A percentile compares a stretch with the other conserved stretches of the same genome.
phyloP scores from a whole-genome alignment of 2,113 vertebrate species.

The Danionella cerebrum region DNA sequence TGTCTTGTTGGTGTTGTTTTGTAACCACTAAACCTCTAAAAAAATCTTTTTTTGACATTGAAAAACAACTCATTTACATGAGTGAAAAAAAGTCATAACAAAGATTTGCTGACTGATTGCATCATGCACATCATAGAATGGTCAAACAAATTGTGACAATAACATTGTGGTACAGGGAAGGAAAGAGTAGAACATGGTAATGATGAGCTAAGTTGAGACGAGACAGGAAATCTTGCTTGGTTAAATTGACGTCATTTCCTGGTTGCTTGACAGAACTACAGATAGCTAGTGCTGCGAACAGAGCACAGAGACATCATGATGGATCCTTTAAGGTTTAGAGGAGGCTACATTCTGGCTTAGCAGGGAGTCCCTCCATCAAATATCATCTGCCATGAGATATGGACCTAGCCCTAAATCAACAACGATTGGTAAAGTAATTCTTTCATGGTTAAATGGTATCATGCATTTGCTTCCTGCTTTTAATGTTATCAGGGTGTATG shows the following conservation, averaged over 20 bases:
- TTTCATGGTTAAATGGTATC: no score
- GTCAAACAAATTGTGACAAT: background rate
- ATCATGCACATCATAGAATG: background rate
- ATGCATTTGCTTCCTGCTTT: background rate
- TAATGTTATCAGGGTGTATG: background rate
- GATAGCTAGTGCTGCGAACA: constrained; percentile 20
- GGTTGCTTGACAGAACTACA: constrained; percentile 47
- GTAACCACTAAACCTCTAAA: no score
- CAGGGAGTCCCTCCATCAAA: constrained; percentile 49
- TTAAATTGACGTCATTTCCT: constrained; percentile 78
- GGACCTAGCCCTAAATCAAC: constrained; percentile 61
- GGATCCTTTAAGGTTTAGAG: constrained; percentile 15
- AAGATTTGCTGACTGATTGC: no score
- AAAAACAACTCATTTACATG: no score
- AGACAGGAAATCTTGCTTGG: constrained; percentile 65
- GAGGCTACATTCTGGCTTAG: constrained; percentile 15
- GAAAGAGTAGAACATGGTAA: constrained; percentile 55
- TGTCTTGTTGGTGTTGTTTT: no score
- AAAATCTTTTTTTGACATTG: no score
- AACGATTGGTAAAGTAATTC: constrained; percentile 60
- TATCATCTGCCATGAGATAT: constrained; percentile 63
- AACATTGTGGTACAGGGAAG: constrained; percentile 33
- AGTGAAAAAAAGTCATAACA: no score
- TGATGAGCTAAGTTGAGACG: background rate
- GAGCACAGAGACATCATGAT: background rate